Evolutionary conservation across 2,797 vertebrate genomes (phyloP), one percentile per base, ranked within the genome.

Genomic region (Cetoscarus ocellatus): DNA sequence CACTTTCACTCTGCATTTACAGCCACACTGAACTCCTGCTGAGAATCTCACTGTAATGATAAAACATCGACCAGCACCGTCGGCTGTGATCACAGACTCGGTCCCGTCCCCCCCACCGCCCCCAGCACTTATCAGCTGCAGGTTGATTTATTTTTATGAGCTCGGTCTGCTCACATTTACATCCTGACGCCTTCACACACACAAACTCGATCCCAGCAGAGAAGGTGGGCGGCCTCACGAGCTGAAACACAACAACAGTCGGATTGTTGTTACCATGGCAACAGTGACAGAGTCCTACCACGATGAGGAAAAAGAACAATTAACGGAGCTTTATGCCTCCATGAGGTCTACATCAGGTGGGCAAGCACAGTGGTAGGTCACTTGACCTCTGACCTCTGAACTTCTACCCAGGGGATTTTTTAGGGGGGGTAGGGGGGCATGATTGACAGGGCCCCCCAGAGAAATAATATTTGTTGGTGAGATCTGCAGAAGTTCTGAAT

Each of bases 191-290:
- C 57, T 55, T 49, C 58, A 56, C 61, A 27, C 17, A 19, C 47
- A 10, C 17, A 18, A 9, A 48, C 48, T 4, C 48, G 1, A 14
- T 14, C 27, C 12, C 55, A 64, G 1, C 43, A 61, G 44, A n/a
- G 10, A 50, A 48, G 8, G 75, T 69, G 73, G 69, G 62, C 9
- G 44, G n/a, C n/a, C n/a, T n/a, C n/a, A n/a, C n/a, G n/a, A n/a
- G n/a, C n/a, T n/a, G 47, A 57, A 55, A 39, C 52, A 61, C n/a
- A 61, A 48, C 44, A 67, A 71, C 10, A 8, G 53, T 64, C 53
- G 44, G 55, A 54, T 17, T 27, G 17, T 10, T 67, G 61, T 50
- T 55, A 55, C 59, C 49, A 35, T 6, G 39, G 62, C 44, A 58
- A 57, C 67, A 61, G 27, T 18, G 50, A 51, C 53, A 14, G 38